Conservation (phyloP, 2,113 vertebrate species). For the Malurus alboscapulatus region DNA sequence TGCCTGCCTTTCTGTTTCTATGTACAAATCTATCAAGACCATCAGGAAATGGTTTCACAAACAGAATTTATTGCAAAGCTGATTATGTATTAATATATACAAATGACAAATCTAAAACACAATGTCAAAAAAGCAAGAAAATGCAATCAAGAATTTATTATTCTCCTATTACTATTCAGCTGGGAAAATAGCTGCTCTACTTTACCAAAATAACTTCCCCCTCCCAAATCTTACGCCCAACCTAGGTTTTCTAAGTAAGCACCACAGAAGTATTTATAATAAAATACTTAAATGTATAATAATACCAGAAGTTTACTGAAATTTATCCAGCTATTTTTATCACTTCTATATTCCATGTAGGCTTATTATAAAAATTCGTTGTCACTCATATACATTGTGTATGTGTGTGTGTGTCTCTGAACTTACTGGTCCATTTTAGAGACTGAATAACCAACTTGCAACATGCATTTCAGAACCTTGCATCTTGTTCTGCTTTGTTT, state of each 20-base stretch:
- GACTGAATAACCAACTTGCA: background rate
- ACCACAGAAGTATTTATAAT: constrained; percentile 11
- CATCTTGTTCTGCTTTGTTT: background rate
- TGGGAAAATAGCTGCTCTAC: constrained; percentile 57
- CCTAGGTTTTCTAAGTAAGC: background rate
- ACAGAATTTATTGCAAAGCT: constrained; percentile 73
- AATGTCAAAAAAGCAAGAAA: constrained; percentile 74
- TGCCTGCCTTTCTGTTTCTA: constrained; percentile 22
- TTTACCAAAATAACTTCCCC: constrained; percentile 41
- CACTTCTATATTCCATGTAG: background rate
- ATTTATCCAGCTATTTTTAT: constrained; percentile 28
- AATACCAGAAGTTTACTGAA: constrained; percentile 14
- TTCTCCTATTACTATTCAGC: constrained; percentile 67
- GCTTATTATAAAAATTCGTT: background rate
- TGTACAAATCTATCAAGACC: constrained; percentile 61
- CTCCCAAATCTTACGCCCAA: background rate
- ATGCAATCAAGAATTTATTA: constrained; percentile 72
- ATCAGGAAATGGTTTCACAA: constrained; percentile 62
- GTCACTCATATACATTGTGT: background rate
- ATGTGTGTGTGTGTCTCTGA: background rate
- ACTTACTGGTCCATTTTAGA: background rate
- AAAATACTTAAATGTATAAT: background rate
- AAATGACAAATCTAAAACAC: constrained; percentile 73
- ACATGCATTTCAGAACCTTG: background rate
- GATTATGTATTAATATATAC: constrained; percentile 76